phyloP scores from a whole-genome alignment of 2,888 invertebrate species.

The Drosophila koepferae region DNA sequence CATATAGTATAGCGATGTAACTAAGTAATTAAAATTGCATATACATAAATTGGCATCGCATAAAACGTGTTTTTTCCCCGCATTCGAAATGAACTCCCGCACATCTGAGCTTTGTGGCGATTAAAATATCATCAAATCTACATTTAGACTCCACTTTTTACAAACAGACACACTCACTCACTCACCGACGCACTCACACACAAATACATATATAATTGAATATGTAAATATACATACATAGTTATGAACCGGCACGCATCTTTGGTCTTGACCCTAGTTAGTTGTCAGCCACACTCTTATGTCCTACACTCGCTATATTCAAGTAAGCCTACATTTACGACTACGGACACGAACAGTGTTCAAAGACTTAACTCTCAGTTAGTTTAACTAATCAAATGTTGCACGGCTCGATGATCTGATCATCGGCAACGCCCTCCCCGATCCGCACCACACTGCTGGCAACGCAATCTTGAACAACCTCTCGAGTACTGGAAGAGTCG shows the following conservation, averaged over 20 bases:
- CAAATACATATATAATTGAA: conserved; percentile 7
- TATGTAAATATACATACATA: conserved; percentile 11
- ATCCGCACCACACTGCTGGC: neutral
- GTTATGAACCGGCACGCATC: conserved; percentile 10
- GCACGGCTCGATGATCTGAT: conserved; percentile 63
- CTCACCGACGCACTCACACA: neutral
- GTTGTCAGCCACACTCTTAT: conserved; percentile 23
- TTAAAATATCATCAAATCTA: conserved; percentile 37
- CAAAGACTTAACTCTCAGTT: conserved; percentile 74
- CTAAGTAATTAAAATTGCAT: conserved; percentile 19
- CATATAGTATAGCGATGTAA: conserved; percentile 2
- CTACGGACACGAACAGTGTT: conserved; percentile 78
- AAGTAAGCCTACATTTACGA: conserved; percentile 50
- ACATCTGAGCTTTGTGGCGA: conserved; percentile 3
- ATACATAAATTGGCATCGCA: conserved; percentile 19
- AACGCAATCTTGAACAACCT: conserved; percentile 36
- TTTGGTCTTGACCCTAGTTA: conserved; percentile 19
- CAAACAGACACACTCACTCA: neutral
- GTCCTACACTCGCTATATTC: conserved; percentile 23
- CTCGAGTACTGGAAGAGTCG: conserved; percentile 35
- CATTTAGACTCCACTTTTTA: conserved; percentile 12
- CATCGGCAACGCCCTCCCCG: conserved; percentile 39
- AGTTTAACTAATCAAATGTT: conserved; percentile 67
- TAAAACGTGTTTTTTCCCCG: conserved; percentile 20
- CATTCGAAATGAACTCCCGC: neutral